Conservation (phyloP, 2,797 vertebrate genomes). For the Kryptopterus vitreolus region DNA sequence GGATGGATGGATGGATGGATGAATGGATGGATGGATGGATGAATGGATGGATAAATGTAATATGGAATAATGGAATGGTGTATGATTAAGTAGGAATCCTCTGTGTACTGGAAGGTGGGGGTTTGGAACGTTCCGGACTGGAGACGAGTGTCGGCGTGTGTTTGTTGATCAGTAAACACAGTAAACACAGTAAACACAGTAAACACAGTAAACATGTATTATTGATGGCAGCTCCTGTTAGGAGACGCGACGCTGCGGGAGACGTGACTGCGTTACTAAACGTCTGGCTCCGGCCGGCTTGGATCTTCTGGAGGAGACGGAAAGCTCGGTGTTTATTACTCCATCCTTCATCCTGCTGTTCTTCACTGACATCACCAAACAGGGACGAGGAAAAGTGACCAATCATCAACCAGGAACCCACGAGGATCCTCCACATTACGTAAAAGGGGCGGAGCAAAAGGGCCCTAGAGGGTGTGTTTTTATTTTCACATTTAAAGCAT, state of each 20-base stretch:
- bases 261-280: constrained; percentile 28
- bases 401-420: too few species aligned
- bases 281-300: too few species aligned
- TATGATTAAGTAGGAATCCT: too few species aligned
- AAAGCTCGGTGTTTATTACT: constrained; percentile 27
- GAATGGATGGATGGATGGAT: neutral
- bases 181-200: constrained; percentile 20
- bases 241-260: too few species aligned
- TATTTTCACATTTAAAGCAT: too few species aligned
- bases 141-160: neutral
- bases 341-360: constrained; percentile 1
- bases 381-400: too few species aligned
- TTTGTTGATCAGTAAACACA: constrained; percentile 28
- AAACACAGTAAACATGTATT: constrained; percentile 35
- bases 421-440: too few species aligned
- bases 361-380: neutral
- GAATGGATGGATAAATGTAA: neutral
- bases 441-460: neutral
- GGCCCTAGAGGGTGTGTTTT: neutral
- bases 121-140: neutral
- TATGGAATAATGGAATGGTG: neutral
- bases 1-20: neutral
- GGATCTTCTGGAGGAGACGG: constrained; percentile 17
- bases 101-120: neutral
- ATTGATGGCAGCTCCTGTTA: constrained; percentile 17